These are phyloP conservation scores for Myrmophylax atrothorax DNA, from an alignment of 2,113 vertebrate genomes.

Conservation along the genomic window DNA sequence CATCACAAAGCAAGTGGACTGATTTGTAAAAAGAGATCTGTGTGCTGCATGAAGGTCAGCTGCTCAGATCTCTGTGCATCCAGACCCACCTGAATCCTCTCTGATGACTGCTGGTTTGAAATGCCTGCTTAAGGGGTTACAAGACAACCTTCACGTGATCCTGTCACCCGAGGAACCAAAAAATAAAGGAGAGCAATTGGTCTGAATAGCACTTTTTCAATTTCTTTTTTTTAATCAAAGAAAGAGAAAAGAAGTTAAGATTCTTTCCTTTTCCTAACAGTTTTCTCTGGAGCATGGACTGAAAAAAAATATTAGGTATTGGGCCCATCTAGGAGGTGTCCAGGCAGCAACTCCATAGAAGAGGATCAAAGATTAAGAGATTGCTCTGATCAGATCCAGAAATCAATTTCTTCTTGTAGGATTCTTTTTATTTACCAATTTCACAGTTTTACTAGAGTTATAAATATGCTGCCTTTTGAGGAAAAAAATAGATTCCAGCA, in stretches of 20 bases:
- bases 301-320: not conserved
- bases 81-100: no score
- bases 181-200: not conserved
- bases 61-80: not conserved
- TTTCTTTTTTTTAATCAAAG: not conserved
- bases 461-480: not conserved
- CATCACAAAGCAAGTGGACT: not conserved
- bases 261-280: not conserved
- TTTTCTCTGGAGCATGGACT: not conserved
- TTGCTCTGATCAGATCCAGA: conserved; percentile 7
- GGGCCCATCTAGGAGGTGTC: not conserved
- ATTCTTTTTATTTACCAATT: not conserved
- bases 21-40: not conserved
- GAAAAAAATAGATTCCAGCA: not conserved
- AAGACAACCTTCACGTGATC: not conserved
- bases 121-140: not conserved
- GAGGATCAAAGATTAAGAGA: conserved; percentile 32
- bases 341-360: conserved; percentile 4
- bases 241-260: not conserved
- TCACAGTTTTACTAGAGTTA: not conserved
- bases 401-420: conserved; percentile 8
- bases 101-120: not conserved
- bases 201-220: not conserved
- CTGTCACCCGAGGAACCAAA: not conserved
- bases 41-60: not conserved